These are phyloP conservation scores for Antennarius maculatus DNA, from an alignment of 2,797 vertebrate species.

Conservation along the genomic window DNA sequence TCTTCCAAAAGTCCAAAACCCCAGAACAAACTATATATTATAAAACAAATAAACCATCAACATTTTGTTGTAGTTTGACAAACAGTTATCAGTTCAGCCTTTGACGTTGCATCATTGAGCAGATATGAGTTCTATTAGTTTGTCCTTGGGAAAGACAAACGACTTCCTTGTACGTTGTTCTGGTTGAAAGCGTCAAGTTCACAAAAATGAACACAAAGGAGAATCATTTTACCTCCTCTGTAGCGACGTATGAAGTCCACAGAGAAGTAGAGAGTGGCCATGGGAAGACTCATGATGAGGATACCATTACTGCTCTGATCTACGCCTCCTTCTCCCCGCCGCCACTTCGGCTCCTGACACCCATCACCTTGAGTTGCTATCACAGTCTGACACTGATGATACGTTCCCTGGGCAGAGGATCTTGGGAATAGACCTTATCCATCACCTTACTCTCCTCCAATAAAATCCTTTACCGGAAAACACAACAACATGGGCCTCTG, in stretches of 20 bases:
- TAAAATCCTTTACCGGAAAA: constrained; percentile 54
- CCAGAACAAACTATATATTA: no score
- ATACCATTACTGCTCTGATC: constrained; percentile 43
- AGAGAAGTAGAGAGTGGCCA: no score
- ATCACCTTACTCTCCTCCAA: constrained; percentile 61
- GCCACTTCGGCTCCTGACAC: constrained; percentile 65
- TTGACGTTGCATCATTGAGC: no score
- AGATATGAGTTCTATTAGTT: no score
- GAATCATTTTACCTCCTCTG: background rate
- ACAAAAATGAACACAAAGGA: no score
- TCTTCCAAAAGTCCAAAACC: no score
- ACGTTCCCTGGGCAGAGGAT: constrained; percentile 53
- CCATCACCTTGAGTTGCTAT: constrained; percentile 69
- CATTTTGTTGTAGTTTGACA: no score
- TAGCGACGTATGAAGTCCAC: constrained; percentile 1
- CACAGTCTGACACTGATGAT: constrained; percentile 69
- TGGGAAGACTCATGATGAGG: constrained; percentile 36
- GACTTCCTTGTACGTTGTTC: no score
- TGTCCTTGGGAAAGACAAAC: no score
- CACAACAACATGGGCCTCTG: constrained; percentile 37
- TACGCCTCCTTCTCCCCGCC: constrained; percentile 25
- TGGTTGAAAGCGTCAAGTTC: no score
- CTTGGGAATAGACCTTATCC: constrained; percentile 67
- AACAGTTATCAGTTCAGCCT: no score
- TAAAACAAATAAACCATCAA: no score